These are phyloP conservation scores for Syngnathus rostellatus DNA, from an alignment of 2,797 vertebrate genomes.

Conservation along the genomic window DNA sequence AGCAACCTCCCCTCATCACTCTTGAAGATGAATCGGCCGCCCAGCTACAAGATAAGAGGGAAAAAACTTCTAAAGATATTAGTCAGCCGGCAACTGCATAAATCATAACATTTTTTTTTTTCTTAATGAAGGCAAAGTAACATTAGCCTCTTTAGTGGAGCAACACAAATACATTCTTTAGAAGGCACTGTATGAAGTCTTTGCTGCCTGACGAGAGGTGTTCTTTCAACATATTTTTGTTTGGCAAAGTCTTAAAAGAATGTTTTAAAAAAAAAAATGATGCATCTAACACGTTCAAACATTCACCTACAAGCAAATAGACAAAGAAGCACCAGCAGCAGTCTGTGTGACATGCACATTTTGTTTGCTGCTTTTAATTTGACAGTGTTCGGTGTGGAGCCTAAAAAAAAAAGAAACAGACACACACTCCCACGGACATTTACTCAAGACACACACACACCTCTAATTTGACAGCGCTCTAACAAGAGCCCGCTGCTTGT, in stretches of 20 bases:
- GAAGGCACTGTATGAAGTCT: background rate
- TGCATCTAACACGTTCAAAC: slow-evolving; percentile 15
- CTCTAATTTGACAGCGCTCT: slow-evolving; percentile 78
- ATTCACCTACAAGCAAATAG: slow-evolving; percentile 47
- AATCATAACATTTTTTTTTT: slow-evolving; percentile 80
- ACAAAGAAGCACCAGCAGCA: slow-evolving; percentile 55
- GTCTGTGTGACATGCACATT: slow-evolving; percentile 62
- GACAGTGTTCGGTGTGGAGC: slow-evolving; percentile 66
- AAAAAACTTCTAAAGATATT: slow-evolving; percentile 86
- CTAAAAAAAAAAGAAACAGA: slow-evolving; percentile 28
- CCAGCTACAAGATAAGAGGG: slow-evolving; percentile 65
- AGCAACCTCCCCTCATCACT: slow-evolving; percentile 91
- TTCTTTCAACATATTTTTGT: background rate
- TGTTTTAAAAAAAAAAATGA: slow-evolving; percentile 8
- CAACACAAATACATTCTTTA: background rate
- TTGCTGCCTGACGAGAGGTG: background rate
- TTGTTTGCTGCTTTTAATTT: slow-evolving; percentile 76
- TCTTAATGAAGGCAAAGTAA: slow-evolving; percentile 82
- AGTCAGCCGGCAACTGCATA: slow-evolving; percentile 83
- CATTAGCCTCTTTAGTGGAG: slow-evolving; percentile 7
- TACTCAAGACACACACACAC: slow-evolving; percentile 47
- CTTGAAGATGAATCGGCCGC: slow-evolving; percentile 91
- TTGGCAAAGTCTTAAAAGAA: background rate
- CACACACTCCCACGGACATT: slow-evolving; percentile 23
- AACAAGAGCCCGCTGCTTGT: slow-evolving; percentile 75